Evolutionary conservation across 2,888 invertebrate species (phyloP).

Genomic region (Mesoligia furuncula): DNA sequence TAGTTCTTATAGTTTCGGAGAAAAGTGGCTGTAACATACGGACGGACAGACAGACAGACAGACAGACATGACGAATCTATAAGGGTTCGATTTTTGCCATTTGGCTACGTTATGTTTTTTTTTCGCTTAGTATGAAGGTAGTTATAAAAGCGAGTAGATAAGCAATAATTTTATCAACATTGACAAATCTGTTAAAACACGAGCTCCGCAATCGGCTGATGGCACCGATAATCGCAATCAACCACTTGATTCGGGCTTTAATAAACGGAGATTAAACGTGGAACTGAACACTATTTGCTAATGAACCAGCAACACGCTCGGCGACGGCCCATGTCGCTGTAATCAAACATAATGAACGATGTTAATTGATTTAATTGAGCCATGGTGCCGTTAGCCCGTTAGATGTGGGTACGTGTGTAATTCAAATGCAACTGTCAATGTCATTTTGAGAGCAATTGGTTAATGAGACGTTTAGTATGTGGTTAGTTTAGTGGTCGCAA

Average conservation of each 20-base stretch:
- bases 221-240: slow-evolving; percentile 44
- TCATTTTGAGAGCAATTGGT: slow-evolving; percentile 14
- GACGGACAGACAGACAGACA: too few relatives aligned
- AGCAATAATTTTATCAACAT: background rate
- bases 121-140: too few relatives aligned
- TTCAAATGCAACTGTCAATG: slow-evolving; percentile 33
- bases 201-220: slow-evolving; percentile 18
- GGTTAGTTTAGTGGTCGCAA: background rate
- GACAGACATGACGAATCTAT: too few relatives aligned
- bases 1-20: too few relatives aligned
- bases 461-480: background rate
- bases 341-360: slow-evolving; percentile 58
- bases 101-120: background rate
- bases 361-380: slow-evolving; percentile 62
- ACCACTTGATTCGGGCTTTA: slow-evolving; percentile 50
- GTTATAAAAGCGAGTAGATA: too few relatives aligned
- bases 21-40: too few relatives aligned
- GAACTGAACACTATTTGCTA: slow-evolving; percentile 59
- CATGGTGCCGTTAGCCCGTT: slow-evolving; percentile 21
- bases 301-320: slow-evolving; percentile 54
- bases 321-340: slow-evolving; percentile 36
- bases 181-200: background rate
- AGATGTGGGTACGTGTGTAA: slow-evolving; percentile 1
- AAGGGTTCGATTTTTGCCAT: too few relatives aligned
- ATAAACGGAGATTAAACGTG: slow-evolving; percentile 63